Evolutionary conservation across 2,113 vertebrate species (phyloP), one percentile per base, ranked within the genome.

Genomic region (Muntiacus muntjak): DNA sequence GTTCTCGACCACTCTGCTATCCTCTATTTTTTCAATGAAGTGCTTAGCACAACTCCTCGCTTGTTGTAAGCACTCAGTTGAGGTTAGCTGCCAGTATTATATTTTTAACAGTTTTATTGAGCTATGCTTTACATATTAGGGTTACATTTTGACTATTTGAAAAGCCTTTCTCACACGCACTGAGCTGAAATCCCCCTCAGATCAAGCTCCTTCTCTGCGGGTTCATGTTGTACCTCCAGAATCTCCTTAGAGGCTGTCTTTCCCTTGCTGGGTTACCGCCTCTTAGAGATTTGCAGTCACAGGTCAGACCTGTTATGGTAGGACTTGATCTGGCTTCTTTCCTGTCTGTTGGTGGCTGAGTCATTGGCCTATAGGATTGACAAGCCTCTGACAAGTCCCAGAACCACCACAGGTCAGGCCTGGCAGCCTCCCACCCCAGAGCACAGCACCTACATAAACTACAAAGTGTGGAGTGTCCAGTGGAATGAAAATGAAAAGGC

Each of bases 281-380:
- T 83, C n/a, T 93, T 67, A 89, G 83, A 91, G 52, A 81, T 87
- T 91, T 95, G 62, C 12, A 58, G n/a, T 64, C 54, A 43, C 21
- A 52, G 83, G 71, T 52, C 87, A 89, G 79, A 89, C 52, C 45
- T 83, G 3, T 50, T 55, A 52, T 25, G 26, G n/a, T 23, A 40
- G 33, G 43, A 40, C 40, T 45, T 50, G 23, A 28, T 81, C 93
- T 84, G 45, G 82, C 87, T 93, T 94, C 86, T 55, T 94, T 93
- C 89, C 87, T 89, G 67, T 93, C 89, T 91, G 21, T 36, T 84
- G 89, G 62, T 95, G 89, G 94, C 87, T 95, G 52, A 58, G 60
- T 13, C 94, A 91, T 71, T 91, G 58, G 64, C 57, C 57, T 55
- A 40, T 11, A 89, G 40, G 60, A 91, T 76, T 19, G 4, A 94